These are phyloP conservation scores for Drosophila pseudoobscura DNA, from an alignment of 1,140 invertebrate genomes.

Conservation along the genomic window DNA sequence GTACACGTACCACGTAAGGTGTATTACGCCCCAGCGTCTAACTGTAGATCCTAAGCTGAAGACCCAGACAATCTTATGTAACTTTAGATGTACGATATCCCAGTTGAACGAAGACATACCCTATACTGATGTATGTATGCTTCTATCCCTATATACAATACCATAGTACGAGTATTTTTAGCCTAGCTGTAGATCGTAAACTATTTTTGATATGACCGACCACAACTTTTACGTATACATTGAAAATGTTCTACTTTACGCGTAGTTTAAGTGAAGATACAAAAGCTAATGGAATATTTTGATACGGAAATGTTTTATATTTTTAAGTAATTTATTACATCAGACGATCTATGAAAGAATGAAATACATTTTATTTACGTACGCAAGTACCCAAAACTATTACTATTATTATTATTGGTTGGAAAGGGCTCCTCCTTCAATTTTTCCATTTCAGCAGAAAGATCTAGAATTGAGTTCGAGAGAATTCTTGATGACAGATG, in stretches of 20 bases:
- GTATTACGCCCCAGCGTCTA: slow-evolving; percentile 58
- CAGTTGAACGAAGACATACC: slow-evolving; percentile 10
- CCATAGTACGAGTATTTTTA: slow-evolving; percentile 62
- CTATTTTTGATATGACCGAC: slow-evolving; percentile 65
- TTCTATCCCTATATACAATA: slow-evolving; percentile 34
- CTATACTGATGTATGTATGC: neutral
- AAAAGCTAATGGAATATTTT: slow-evolving; percentile 58
- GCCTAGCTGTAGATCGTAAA: slow-evolving; percentile 51
- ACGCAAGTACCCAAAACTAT: neutral
- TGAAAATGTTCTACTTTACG: slow-evolving; percentile 65
- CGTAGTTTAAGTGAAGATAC: slow-evolving; percentile 23
- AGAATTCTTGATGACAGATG: neutral
- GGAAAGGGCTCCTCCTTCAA: too few relatives aligned
- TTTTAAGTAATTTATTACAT: slow-evolving; percentile 79
- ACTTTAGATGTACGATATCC: slow-evolving; percentile 22
- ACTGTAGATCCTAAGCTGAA: slow-evolving; percentile 65
- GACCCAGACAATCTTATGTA: slow-evolving; percentile 48
- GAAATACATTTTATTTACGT: slow-evolving; percentile 71
- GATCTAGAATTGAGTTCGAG: neutral
- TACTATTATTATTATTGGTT: neutral
- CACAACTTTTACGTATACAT: slow-evolving; percentile 59
- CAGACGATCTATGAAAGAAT: slow-evolving; percentile 26
- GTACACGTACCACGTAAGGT: slow-evolving; percentile 31
- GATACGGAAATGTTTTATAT: slow-evolving; percentile 79
- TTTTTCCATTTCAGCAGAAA: neutral